Evolutionary conservation across 2,113 vertebrate species (phyloP).

Genomic region (Oplegnathus fasciatus): DNA sequence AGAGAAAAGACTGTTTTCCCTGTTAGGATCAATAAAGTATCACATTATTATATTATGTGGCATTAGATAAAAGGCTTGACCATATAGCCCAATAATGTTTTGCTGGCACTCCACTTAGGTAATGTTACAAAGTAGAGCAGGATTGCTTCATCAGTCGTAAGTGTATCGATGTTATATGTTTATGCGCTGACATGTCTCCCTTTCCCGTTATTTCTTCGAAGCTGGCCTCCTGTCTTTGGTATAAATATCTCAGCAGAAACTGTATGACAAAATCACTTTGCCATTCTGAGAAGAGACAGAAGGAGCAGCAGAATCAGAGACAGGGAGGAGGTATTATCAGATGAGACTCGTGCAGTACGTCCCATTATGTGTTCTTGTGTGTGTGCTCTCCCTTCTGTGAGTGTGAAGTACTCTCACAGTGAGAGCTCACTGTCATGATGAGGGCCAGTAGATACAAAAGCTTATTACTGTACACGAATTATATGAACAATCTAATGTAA

Average conservation of each 20-base stretch:
- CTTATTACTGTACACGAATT: background rate
- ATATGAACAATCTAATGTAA: slow-evolving; percentile 4
- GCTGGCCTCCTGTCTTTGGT: background rate
- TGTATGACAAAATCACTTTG: background rate
- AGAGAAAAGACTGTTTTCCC: slow-evolving; percentile 17
- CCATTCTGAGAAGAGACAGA: slow-evolving; percentile 11
- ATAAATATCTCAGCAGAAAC: background rate
- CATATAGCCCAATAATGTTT: slow-evolving; percentile 40
- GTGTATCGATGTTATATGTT: slow-evolving; percentile 27
- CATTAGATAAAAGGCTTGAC: slow-evolving; percentile 47
- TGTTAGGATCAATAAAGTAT: slow-evolving; percentile 52
- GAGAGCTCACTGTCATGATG: slow-evolving; percentile 14
- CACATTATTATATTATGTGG: slow-evolving; percentile 56
- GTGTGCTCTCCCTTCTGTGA: background rate
- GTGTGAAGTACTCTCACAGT: slow-evolving; percentile 31
- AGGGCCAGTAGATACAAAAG: slow-evolving; percentile 19
- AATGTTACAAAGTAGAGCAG: slow-evolving; percentile 57
- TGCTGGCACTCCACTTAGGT: slow-evolving; percentile 46
- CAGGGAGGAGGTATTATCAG: slow-evolving; percentile 20
- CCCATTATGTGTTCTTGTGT: slow-evolving; percentile 13
- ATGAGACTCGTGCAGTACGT: slow-evolving; percentile 29
- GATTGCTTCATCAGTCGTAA: slow-evolving; percentile 30
- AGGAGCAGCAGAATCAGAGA: background rate
- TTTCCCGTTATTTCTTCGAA: slow-evolving; percentile 5
- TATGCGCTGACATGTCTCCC: slow-evolving; percentile 23